A percentile compares a stretch with the other conserved stretches of the same genome.
Conservation (phyloP, 2,113 vertebrate genomes). For the Diglossa brunneiventris region DNA sequence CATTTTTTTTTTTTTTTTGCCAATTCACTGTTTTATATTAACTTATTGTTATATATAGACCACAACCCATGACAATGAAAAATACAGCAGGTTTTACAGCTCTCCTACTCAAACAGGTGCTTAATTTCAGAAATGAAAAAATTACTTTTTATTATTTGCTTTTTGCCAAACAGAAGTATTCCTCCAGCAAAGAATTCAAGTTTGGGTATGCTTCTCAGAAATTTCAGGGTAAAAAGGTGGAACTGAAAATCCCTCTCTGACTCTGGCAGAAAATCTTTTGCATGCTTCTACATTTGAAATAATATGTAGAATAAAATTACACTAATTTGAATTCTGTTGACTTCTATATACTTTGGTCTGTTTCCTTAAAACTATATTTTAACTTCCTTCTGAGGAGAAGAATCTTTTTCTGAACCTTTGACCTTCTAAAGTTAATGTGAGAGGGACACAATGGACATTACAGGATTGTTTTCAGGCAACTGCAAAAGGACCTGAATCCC, state of each 20-base stretch:
- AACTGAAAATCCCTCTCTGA: neutral
- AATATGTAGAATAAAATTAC: neutral
- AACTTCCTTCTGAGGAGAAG: neutral
- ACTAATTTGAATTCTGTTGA: neutral
- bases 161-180: neutral
- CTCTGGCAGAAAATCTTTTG: neutral
- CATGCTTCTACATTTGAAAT: neutral
- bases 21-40: neutral
- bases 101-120: neutral
- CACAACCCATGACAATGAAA: neutral
- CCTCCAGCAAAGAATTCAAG: neutral
- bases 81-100: neutral
- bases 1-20: neutral
- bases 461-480: neutral
- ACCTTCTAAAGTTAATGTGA: neutral
- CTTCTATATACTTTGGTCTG: neutral
- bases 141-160: neutral
- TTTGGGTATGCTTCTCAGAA: neutral
- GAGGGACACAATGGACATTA: neutral
- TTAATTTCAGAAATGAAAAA: neutral
- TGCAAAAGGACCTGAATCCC: neutral
- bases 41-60: neutral
- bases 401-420: neutral
- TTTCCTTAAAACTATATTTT: neutral
- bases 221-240: neutral